A percentile compares a stretch with the other conserved stretches of the same genome.
phyloP scores from a whole-genome alignment of 2,888 invertebrate genomes.

The Thecophora atra region DNA sequence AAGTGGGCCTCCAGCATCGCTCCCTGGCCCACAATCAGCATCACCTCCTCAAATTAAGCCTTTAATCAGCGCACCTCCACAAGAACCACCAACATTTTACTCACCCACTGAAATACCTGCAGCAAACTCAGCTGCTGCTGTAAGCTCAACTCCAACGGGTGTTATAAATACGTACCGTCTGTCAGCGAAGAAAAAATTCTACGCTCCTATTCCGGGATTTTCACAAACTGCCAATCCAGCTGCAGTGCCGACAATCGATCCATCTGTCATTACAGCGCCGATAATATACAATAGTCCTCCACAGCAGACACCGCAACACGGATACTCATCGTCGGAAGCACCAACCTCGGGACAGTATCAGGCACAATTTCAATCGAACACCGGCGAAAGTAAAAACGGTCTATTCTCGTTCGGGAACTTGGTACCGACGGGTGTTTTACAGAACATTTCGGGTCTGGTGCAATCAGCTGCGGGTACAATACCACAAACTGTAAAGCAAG shows the following conservation, averaged over 20 bases:
- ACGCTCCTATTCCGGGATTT: conserved; percentile 82
- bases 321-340: conserved; percentile 19
- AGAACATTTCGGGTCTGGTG: conserved; percentile 61
- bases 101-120: conserved; percentile 58
- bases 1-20: conserved; percentile 13
- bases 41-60: conserved; percentile 1
- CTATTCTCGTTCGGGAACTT: conserved; percentile 60
- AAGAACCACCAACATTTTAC: conserved; percentile 61
- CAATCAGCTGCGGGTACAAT: conserved; percentile 58
- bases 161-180: conserved; percentile 72
- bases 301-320: conserved; percentile 5
- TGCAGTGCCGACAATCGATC: conserved; percentile 28
- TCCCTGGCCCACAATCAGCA: conserved; percentile 9
- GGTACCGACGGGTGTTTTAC: conserved; percentile 60
- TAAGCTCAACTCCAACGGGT: conserved; percentile 40
- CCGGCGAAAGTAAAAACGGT: conserved; percentile 53
- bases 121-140: conserved; percentile 24
- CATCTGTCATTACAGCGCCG: conserved; percentile 25
- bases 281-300: conserved; percentile 3
- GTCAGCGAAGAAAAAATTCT: conserved; percentile 75
- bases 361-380: conserved; percentile 2
- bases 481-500: conserved; percentile 43
- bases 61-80: conserved; percentile 32
- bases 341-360: background rate
- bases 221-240: conserved; percentile 47